Evolutionary conservation across 2,888 invertebrate genomes (phyloP).

Genomic region (Andrena praecox): DNA sequence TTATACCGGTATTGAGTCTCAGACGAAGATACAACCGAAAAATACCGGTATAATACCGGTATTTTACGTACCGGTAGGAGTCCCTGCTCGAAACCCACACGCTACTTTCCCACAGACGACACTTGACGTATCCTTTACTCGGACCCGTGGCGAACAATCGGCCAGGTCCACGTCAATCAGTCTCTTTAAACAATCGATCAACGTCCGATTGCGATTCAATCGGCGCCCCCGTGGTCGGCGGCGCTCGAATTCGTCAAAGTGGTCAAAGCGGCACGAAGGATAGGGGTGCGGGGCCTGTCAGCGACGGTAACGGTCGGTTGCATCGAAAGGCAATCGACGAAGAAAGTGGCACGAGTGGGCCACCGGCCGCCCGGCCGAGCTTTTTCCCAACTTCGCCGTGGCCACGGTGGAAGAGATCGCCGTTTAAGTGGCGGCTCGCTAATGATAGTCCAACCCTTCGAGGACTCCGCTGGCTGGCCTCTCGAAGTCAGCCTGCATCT

Average conservation of each 20-base stretch:
- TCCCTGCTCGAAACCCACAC: no score
- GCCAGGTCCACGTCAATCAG: neutral
- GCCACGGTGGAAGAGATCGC: conserved; percentile 62
- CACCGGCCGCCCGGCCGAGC: conserved; percentile 58
- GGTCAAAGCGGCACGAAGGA: conserved; percentile 28
- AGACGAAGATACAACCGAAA: no score
- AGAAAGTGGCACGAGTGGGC: conserved; percentile 70
- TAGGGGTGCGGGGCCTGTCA: conserved; percentile 31
- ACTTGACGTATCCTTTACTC: neutral
- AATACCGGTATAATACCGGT: no score
- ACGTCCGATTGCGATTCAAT: conserved; percentile 26
- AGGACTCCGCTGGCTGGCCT: conserved; percentile 69
- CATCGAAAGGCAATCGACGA: conserved; percentile 71
- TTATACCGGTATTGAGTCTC: no score
- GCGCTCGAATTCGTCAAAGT: conserved; percentile 32
- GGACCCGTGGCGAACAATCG: neutral
- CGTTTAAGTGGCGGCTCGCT: conserved; percentile 72
- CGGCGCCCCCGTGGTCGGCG: neutral
- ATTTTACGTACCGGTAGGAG: no score
- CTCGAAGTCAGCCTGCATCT: conserved; percentile 78
- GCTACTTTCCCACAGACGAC: no score
- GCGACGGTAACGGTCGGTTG: conserved; percentile 50
- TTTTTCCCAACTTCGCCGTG: conserved; percentile 67
- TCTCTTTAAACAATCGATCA: conserved; percentile 48
- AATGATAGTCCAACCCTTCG: conserved; percentile 77